phyloP scores from a whole-genome alignment of 2,113 vertebrate species.

The Sigmodon hispidus region DNA sequence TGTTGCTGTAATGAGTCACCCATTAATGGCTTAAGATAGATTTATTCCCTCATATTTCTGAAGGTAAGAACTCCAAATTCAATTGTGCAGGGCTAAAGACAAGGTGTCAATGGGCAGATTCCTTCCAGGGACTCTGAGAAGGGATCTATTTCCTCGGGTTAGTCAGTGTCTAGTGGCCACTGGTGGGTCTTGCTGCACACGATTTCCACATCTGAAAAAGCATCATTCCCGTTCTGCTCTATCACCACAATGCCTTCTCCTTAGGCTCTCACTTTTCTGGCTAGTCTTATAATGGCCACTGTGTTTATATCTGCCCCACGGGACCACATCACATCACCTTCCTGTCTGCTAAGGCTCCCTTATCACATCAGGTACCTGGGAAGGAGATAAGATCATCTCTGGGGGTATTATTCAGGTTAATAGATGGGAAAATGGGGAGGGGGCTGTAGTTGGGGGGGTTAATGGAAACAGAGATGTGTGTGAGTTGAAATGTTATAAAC shows the following conservation, averaged over 20 bases:
- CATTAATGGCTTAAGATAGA: not conserved
- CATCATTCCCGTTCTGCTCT: not conserved
- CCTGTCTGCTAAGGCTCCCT: not conserved
- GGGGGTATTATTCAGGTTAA: not conserved
- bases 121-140: not conserved
- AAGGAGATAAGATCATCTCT: not conserved
- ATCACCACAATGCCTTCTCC: not conserved
- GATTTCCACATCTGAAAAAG: not conserved
- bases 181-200: not conserved
- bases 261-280: not conserved
- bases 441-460: not conserved
- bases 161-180: not conserved
- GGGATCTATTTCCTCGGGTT: not conserved
- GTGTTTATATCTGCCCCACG: too few species aligned
- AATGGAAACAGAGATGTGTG: not conserved
- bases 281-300: not conserved
- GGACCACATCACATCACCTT: not conserved
- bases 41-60: not conserved
- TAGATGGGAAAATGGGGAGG: too few species aligned
- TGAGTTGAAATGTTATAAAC: not conserved
- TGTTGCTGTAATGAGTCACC: not conserved
- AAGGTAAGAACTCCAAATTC: not conserved
- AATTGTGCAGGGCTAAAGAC: not conserved
- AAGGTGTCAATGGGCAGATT: not conserved
- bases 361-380: too few species aligned